Base-by-base conservation (phyloP, 2,888 invertebrate species). In the Ectobius pallidus region DNA sequence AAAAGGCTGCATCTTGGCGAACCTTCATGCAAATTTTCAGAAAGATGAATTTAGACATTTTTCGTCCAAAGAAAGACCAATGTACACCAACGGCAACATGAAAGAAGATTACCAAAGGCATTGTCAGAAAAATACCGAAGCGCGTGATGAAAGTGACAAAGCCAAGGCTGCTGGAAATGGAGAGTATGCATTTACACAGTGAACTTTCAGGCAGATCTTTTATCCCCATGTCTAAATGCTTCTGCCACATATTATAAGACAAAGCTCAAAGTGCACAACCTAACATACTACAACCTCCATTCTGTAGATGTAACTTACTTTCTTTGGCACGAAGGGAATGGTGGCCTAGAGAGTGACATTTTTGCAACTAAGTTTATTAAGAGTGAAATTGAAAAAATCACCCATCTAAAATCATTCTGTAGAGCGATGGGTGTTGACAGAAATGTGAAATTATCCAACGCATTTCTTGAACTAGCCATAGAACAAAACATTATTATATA, bases 211-310 rank as follows among this genome's bases (percentile, higher is more conserved):
- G 49, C n/a, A 14, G 49, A 14, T 49, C 18, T 18, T 49, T 18
- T 18, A 49, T 49, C n/a, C 49, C 49, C 49, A 6, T n/a, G n/a
- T n/a, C 18, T 49, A 49, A 49, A 49, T 49, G 49, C n/a, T 49
- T 49, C 49, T 14, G 18, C 49, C n/a, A 49, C 4, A 4, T 49
- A n/a, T n/a, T n/a, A n/a, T n/a, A n/a, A n/a, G n/a, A n/a, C n/a
- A n/a, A n/a, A n/a, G n/a, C n/a, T n/a, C 39, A 39, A 39, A 49
- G 16, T 49, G 18, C 49, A 49, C 16, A 49, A 49, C 49, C 16
- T 14, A n/a, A 49, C 49, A 49, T 39, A 49, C n/a, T 49, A 49
- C n/a, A 18, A 49, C 4, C 11, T 49, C 7, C 7, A 49, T 14
- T 49, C 49, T 49, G n/a, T 14, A 49, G 49, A n/a, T n/a, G 18